phyloP scores from a whole-genome alignment of 2,888 invertebrate species.

The Ectobius pallidus region DNA sequence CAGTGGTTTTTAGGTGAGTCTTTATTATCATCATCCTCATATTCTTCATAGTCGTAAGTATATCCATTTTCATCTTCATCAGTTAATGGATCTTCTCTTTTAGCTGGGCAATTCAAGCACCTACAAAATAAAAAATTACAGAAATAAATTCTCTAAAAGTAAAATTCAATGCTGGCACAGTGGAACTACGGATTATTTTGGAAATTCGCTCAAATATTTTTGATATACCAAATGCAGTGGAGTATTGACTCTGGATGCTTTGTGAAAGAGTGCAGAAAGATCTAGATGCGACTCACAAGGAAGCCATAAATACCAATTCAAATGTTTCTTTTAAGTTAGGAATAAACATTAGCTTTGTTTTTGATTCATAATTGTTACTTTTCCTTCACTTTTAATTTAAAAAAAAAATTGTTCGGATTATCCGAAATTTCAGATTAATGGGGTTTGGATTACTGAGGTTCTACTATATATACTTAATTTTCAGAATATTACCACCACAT shows the following conservation, averaged over 20 bases:
- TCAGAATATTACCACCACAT: too few relatives aligned
- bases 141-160: neutral
- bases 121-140: neutral
- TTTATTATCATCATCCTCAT: slow-evolving; percentile 5
- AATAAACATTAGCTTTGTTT: too few relatives aligned
- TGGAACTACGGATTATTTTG: neutral
- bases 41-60: slow-evolving; percentile 25
- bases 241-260: neutral
- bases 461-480: too few relatives aligned
- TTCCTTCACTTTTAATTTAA: neutral
- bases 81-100: neutral
- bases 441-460: too few relatives aligned
- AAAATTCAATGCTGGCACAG: neutral
- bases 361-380: too few relatives aligned
- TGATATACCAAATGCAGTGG: neutral
- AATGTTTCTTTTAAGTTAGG: too few relatives aligned
- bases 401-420: too few relatives aligned
- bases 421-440: too few relatives aligned
- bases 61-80: slow-evolving; percentile 14
- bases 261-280: neutral
- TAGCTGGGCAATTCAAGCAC: slow-evolving; percentile 28
- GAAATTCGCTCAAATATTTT: neutral
- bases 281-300: neutral
- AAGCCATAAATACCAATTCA: neutral
- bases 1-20: neutral